Evolutionary conservation across 2,888 invertebrate genomes (phyloP).

Genomic region (Caenorhabditis afra): DNA sequence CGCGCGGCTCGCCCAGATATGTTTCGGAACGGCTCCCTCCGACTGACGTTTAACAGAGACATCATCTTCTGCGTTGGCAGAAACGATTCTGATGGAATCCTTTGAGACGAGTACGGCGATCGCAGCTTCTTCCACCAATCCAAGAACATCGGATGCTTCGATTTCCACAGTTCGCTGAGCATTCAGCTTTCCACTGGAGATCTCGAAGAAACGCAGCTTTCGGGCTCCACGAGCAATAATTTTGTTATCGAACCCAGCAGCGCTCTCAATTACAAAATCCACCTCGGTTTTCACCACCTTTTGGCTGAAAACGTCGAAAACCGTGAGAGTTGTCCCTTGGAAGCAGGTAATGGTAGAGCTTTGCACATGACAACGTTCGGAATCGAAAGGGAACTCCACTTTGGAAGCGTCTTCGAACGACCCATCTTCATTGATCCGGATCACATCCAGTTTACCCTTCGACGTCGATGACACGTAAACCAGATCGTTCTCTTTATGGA

Average conservation of each 20-base stretch:
- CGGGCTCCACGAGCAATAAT: conserved; percentile 4
- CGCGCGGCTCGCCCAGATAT: conserved; percentile 10
- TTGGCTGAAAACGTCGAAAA: conserved; percentile 9
- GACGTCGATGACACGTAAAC: background rate
- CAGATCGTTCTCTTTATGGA: background rate
- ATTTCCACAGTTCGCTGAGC: conserved; percentile 4
- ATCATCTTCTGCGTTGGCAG: background rate
- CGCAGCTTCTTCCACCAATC: conserved; percentile 17
- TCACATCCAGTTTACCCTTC: background rate
- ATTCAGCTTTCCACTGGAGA: background rate
- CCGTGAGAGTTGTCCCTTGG: background rate
- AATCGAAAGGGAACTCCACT: background rate
- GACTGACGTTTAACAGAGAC: background rate
- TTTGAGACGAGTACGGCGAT: background rate
- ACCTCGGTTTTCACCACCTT: conserved; percentile 9
- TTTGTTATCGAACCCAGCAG: background rate
- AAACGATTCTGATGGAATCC: conserved; percentile 12
- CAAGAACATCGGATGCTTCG: background rate
- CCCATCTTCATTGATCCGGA: background rate
- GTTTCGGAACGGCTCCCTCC: background rate
- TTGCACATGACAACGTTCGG: conserved; percentile 13
- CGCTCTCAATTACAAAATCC: conserved; percentile 1
- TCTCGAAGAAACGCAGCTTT: conserved; percentile 10
- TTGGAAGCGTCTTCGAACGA: background rate
- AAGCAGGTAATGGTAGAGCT: conserved; percentile 11